Base-by-base conservation (phyloP, 2,797 vertebrate species). In the Hoplostethus mediterraneus region DNA sequence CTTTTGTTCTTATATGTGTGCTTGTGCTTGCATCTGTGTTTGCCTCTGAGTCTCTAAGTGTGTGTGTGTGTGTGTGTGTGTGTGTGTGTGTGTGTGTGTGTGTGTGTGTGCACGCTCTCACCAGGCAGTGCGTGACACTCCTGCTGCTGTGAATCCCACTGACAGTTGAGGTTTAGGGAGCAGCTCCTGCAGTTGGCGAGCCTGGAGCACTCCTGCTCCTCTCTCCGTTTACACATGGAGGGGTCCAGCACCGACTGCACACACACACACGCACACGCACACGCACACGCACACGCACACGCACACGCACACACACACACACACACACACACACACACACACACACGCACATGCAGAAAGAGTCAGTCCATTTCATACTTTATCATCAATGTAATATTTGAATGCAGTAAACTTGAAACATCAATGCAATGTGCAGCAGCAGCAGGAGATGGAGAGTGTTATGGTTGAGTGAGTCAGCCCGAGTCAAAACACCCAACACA, bases 121-220 rank as follows among this genome's bases (percentile, higher is more conserved):
- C 97, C 97, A 30, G 97, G 97, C 28, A 98, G 85, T 0, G 96
- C 95, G 75, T 97, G 97, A 83, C 97, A 98, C 84, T 99, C 97
- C 77, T 98, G 97, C 87, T 98, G 97, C 80, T 97, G 83, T 21
- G 92, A 91, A 81, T 99, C 97, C 97, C 97, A 98, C 80, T 98
- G 97, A 84, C 97, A 99, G 89, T 97, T 97, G 79, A 94, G 85
- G 77, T 97, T 97, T 4, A 97, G 90, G 0, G 96, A 97, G 88
- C 97, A 98, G 91, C 96, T 97, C 88, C 96, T 96, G 90, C 97
- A 99, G 93, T 96, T 97, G 5, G 96, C 95, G 77, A 97, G 91
- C 75, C 97, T 95, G 82, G 96, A 96, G 87, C 97, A 99, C 84
- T 97, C 96, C 94, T 97, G 96, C 83, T 98, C 97, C 6, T 97